Evolutionary conservation across 2,797 vertebrate genomes (phyloP), one percentile per base, ranked within the genome.

Genomic region (Artibeus jamaicensis): DNA sequence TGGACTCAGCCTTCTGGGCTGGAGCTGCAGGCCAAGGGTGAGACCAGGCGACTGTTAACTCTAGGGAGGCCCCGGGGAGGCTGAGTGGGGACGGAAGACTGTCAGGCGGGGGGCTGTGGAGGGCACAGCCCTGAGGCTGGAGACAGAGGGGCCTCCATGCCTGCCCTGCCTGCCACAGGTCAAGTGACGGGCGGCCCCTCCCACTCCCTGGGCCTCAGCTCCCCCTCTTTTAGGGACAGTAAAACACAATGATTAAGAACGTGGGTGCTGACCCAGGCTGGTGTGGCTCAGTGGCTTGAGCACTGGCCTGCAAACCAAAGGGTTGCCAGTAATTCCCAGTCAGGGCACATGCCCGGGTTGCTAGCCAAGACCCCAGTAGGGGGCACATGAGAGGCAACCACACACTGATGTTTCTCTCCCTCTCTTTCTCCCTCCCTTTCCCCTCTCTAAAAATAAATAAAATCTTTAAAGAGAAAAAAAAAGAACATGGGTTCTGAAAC

Each of bases 1-100:
- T 92, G 92, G 96, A 95, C 14, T 37, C 92, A 93, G 95, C 85
- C 94, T 94, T 89, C 57, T 92, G 93, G 88, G 86, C 79, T 37
- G 44, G 71, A 95, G 57, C 67, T 77, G 74, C 73, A 16, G 16
- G 68, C 93, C 85, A 79, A 93, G 93, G 53, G 77, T 4, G 50
- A 89, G 67, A 93, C 86, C 93, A 44, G 24, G 71, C 9, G 0
- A 37, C 77, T 48, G 10, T 73, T 76, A 92, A 88, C 94, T 74
- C 86, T 42, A 65, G 26, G 65, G 26, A 91, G 91, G 91, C 74
- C 92, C 26, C 44, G 32, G 15, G 46, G 37, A 90, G 73, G 73
- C 6, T 65, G 65, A 73, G 68, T 53, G 39, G 68, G 83, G 65
- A 82, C 29, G 46, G 59, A 62, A 77, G 48, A 53, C 71, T 59